These are phyloP conservation scores for Yoshiicerus persimilis DNA, from an alignment of 1,140 invertebrate species.

Conservation along the genomic window DNA sequence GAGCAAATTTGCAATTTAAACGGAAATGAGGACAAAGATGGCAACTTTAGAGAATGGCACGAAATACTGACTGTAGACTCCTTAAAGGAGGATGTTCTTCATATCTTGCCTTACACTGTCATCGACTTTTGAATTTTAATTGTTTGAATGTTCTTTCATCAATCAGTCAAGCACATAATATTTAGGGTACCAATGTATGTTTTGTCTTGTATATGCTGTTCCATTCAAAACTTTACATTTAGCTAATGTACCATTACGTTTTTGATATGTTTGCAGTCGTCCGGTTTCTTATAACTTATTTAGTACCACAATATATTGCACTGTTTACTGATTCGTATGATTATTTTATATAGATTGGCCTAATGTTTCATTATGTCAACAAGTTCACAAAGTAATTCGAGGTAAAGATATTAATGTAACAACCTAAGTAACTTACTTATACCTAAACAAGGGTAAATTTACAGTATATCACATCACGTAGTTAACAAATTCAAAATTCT, in stretches of 20 bases:
- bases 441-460: too few species aligned
- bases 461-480: too few species aligned
- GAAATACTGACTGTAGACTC: conserved; percentile 65
- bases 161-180: neutral
- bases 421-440: too few species aligned
- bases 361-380: neutral
- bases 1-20: conserved; percentile 62
- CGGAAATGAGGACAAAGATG: conserved; percentile 62
- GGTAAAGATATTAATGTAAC: neutral
- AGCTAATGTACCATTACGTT: neutral
- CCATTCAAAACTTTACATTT: neutral
- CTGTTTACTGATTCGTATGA: neutral
- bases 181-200: neutral
- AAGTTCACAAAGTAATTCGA: neutral
- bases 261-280: neutral
- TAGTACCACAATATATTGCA: neutral
- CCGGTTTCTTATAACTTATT: neutral
- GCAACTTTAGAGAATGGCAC: conserved; percentile 78
- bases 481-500: too few species aligned
- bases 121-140: conserved; percentile 67
- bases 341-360: neutral
- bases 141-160: neutral
- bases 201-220: neutral
- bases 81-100: conserved; percentile 70
- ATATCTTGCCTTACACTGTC: conserved; percentile 89